Conservation (phyloP, 2,888 invertebrate genomes). For the Andrena praecox region DNA sequence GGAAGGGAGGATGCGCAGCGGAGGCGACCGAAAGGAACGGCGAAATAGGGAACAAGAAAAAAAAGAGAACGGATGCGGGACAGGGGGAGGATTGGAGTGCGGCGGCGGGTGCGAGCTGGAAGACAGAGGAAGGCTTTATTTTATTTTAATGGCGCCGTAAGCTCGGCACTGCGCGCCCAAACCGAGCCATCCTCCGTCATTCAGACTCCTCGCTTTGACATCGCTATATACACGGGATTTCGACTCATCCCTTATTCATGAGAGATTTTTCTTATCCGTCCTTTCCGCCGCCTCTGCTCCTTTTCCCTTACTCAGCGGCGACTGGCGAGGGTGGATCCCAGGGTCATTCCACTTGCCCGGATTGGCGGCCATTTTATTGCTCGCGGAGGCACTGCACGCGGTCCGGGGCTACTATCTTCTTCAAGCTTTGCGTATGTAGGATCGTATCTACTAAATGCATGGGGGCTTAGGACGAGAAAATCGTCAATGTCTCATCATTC, state of each 20-base stretch:
- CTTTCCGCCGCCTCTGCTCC: background rate
- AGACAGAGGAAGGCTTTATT: conserved; percentile 77
- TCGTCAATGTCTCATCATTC: too few relatives aligned
- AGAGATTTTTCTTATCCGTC: conserved; percentile 64
- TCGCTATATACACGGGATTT: conserved; percentile 68
- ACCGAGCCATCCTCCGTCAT: conserved; percentile 74
- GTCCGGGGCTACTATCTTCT: background rate
- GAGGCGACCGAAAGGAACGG: conserved; percentile 26
- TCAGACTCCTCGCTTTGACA: conserved; percentile 69
- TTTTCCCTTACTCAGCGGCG: conserved; percentile 30
- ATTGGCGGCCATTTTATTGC: conserved; percentile 21
- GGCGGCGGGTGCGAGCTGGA: conserved; percentile 55
- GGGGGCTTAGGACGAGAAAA: too few relatives aligned
- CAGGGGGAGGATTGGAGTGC: conserved; percentile 3
- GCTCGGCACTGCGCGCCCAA: conserved; percentile 68
- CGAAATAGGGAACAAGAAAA: conserved; percentile 39
- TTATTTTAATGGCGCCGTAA: conserved; percentile 81
- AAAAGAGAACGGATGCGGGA: conserved; percentile 54
- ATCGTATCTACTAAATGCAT: background rate
- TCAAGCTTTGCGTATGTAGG: background rate
- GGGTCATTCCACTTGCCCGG: conserved; percentile 28
- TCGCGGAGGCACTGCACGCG: background rate
- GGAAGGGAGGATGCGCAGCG: conserved; percentile 38
- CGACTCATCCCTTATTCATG: conserved; percentile 81
- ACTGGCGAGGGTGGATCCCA: conserved; percentile 12